phyloP scores from a whole-genome alignment of 2,113 vertebrate species.

The Phrynocephalus versicolor region DNA sequence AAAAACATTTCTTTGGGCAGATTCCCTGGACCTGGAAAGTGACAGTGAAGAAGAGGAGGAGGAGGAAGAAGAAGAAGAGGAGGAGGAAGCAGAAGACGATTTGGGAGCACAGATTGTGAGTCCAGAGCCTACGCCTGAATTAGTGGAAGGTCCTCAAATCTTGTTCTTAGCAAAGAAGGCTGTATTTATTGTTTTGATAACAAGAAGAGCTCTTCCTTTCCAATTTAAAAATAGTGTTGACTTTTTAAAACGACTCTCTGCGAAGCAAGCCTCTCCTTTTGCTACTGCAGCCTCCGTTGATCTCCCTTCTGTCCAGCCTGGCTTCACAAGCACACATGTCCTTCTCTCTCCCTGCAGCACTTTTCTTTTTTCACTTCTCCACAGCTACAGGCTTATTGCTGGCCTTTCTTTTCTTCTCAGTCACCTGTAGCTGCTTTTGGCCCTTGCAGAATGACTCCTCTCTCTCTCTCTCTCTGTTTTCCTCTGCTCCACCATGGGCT shows the following conservation, averaged over 20 bases:
- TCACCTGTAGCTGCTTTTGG: too few relatives aligned
- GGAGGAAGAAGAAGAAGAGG: slow-evolving; percentile 6
- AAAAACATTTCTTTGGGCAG: slow-evolving; percentile 18
- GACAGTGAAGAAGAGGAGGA: slow-evolving; percentile 50
- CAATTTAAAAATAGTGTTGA: neutral
- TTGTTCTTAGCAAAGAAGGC: neutral
- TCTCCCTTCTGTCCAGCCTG: too few relatives aligned
- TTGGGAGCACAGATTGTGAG: slow-evolving; percentile 53
- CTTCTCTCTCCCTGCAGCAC: neutral
- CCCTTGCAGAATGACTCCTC: neutral
- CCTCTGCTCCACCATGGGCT: neutral
- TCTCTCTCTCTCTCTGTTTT: neutral
- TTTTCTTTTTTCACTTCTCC: neutral
- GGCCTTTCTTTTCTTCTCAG: neutral
- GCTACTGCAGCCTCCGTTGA: neutral
- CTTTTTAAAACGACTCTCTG: neutral
- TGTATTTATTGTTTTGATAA: neutral
- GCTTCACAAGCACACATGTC: neutral
- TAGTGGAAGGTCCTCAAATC: neutral
- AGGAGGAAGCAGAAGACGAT: slow-evolving; percentile 6
- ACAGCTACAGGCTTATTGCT: neutral
- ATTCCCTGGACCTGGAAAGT: slow-evolving; percentile 26
- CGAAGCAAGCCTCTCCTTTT: too few relatives aligned
- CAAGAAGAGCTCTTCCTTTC: neutral
- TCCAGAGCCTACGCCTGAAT: neutral